phyloP scores from a whole-genome alignment of 2,888 invertebrate genomes.

The Ophion ellenae region DNA sequence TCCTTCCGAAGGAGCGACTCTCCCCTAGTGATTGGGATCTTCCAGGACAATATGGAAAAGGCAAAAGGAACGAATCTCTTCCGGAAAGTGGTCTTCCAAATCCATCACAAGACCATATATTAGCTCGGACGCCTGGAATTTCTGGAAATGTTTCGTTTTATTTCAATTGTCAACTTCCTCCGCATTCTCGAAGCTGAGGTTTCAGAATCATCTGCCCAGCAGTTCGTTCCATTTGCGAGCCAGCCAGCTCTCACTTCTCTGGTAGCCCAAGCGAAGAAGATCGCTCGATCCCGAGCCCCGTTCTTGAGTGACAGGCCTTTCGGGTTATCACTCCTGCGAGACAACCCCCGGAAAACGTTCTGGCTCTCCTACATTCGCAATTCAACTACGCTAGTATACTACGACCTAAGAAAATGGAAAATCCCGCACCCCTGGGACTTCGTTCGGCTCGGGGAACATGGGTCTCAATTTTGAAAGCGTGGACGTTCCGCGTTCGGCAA shows the following conservation, averaged over 20 bases:
- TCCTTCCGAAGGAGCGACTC: slow-evolving; percentile 6
- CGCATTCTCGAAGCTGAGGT: slow-evolving; percentile 22
- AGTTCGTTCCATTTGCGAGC: background rate
- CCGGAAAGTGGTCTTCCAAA: background rate
- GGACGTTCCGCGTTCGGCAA: background rate
- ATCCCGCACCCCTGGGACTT: background rate
- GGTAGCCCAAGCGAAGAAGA: background rate
- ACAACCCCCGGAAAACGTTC: background rate
- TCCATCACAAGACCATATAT: slow-evolving; percentile 16
- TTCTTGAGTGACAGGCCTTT: slow-evolving; percentile 29
- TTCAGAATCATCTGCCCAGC: background rate
- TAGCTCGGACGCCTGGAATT: slow-evolving; percentile 1
- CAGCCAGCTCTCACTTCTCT: background rate
- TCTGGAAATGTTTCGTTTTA: slow-evolving; percentile 4
- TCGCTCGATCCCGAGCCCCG: background rate
- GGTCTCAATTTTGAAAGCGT: background rate
- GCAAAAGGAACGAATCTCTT: background rate
- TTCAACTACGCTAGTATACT: background rate
- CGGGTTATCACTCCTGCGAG: slow-evolving; percentile 7
- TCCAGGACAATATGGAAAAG: background rate
- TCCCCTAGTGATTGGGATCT: background rate
- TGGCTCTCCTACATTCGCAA: slow-evolving; percentile 2
- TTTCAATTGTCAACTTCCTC: background rate
- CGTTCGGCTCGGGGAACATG: background rate
- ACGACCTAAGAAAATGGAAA: background rate